Conservation (phyloP, 2,113 vertebrate species). For the Mandrillus leucophaeus region DNA sequence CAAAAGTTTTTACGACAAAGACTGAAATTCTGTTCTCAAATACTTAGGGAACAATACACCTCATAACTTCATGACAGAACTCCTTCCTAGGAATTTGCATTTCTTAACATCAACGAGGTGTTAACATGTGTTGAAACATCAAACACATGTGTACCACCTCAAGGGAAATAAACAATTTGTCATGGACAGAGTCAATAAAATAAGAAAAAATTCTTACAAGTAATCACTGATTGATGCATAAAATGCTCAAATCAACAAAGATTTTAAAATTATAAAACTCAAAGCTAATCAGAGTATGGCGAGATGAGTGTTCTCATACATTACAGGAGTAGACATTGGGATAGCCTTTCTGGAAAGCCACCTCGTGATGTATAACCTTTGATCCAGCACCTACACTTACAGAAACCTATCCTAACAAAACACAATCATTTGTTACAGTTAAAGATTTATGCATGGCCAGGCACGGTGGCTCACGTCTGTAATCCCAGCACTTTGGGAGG, state of each 20-base stretch:
- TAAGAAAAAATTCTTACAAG: not conserved
- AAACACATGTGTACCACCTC: not conserved
- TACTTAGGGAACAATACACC: not conserved
- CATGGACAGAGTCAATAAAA: not conserved
- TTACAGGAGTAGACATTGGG: not conserved
- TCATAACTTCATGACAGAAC: not conserved
- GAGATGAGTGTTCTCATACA: not conserved
- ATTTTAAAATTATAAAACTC: conserved; percentile 13
- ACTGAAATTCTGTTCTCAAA: conserved; percentile 2
- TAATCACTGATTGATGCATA: not conserved
- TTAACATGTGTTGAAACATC: not conserved
- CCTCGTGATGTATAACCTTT: not conserved
- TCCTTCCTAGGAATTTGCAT: not conserved
- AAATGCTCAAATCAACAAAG: not conserved
- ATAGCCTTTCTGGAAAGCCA: not conserved
- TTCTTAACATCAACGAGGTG: conserved; percentile 9
- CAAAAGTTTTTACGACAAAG: not conserved
- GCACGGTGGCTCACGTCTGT: no score
- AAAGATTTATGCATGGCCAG: not conserved
- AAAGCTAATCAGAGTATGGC: not conserved
- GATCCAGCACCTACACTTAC: not conserved
- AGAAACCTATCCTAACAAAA: not conserved
- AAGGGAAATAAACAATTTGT: conserved; percentile 20
- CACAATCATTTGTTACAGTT: not conserved
- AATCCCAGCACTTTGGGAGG: no score